Evolutionary conservation across 2,888 invertebrate species (phyloP).

Genomic region (Nebria salina): DNA sequence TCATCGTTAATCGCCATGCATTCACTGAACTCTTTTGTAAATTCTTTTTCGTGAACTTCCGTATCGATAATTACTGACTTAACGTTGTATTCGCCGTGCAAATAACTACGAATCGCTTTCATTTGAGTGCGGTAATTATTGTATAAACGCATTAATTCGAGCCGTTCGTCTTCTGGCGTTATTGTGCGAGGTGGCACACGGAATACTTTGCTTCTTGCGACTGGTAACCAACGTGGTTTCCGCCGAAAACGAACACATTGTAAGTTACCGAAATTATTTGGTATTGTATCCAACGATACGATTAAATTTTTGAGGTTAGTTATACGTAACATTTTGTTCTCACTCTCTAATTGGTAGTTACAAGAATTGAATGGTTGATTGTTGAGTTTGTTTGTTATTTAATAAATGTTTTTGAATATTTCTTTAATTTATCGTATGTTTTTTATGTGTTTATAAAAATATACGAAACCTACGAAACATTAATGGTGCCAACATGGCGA

Average conservation of each 20-base stretch:
- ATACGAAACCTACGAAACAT: too few species aligned
- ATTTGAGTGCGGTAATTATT: conserved; percentile 74
- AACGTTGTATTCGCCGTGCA: conserved; percentile 53
- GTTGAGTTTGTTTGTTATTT: too few species aligned
- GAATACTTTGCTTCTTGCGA: conserved; percentile 82
- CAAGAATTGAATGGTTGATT: too few species aligned
- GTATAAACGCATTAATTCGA: conserved; percentile 73
- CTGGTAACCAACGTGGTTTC: conserved; percentile 84
- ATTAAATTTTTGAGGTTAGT: conserved; percentile 32
- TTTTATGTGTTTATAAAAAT: too few species aligned
- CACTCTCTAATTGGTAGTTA: neutral
- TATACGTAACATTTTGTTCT: conserved; percentile 25
- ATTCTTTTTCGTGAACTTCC: conserved; percentile 63
- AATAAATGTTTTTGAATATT: too few species aligned
- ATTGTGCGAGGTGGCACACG: conserved; percentile 71
- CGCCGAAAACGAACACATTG: conserved; percentile 67
- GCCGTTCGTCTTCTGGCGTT: conserved; percentile 70
- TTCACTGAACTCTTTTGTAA: conserved; percentile 70
- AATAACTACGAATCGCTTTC: conserved; percentile 61
- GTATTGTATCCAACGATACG: conserved; percentile 28
- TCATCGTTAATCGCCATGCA: conserved; percentile 72
- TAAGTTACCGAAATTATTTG: conserved; percentile 46
- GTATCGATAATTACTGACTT: conserved; percentile 55
- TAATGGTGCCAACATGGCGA: too few species aligned
- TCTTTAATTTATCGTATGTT: too few species aligned